These are phyloP conservation scores for Pluvianellus socialis DNA, from an alignment of 2,113 vertebrate species.

Conservation along the genomic window DNA sequence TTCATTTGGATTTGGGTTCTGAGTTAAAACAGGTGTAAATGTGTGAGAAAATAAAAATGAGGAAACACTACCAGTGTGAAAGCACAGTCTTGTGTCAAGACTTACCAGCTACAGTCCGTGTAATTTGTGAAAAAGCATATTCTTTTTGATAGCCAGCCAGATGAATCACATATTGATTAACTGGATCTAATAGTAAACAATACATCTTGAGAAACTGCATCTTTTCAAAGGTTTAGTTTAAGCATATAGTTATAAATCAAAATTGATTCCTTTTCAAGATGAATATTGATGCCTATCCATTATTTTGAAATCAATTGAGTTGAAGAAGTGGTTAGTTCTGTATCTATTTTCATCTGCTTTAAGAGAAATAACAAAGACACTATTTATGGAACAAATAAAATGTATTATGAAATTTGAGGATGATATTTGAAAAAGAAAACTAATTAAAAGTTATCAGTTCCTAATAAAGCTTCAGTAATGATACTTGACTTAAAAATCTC, in stretches of 20 bases:
- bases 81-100: background rate
- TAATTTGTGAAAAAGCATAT: background rate
- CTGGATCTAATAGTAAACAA: background rate
- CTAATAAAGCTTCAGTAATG: background rate
- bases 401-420: background rate
- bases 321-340: background rate
- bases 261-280: background rate
- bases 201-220: background rate
- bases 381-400: background rate
- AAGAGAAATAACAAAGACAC: background rate
- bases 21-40: background rate
- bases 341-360: background rate
- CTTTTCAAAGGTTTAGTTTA: background rate
- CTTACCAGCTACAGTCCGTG: background rate
- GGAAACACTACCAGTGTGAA: background rate
- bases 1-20: background rate
- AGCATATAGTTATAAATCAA: background rate
- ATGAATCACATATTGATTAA: background rate
- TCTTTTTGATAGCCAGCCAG: background rate
- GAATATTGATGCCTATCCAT: background rate
- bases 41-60: background rate
- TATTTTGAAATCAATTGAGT: background rate
- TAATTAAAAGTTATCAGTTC: background rate
- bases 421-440: background rate
- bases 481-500: background rate